Percentiles rank a stretch among this genome's conserved stretches.
phyloP scores from a whole-genome alignment of 2,888 invertebrate genomes.

The Crematogaster levior region DNA sequence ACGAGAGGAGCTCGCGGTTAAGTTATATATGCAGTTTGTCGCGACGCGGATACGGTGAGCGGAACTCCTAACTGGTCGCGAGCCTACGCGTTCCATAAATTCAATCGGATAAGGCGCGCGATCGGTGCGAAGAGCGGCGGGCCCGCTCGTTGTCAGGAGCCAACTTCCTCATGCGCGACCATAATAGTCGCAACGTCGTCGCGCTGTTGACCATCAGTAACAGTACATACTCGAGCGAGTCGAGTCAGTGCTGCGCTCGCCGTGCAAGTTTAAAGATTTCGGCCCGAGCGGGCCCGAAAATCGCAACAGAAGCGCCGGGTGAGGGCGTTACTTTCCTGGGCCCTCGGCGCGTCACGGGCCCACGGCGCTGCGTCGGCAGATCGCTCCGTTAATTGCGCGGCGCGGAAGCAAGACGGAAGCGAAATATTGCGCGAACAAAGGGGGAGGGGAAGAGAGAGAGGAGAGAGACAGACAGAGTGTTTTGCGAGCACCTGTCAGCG shows the following conservation, averaged over 20 bases:
- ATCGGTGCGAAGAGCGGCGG: constrained; percentile 20
- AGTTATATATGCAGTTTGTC: background rate
- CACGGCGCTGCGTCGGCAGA: constrained; percentile 54
- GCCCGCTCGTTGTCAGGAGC: background rate
- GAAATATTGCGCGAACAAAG: background rate
- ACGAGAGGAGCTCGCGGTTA: background rate
- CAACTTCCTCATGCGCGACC: background rate
- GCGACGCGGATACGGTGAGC: background rate
- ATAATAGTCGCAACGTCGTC: background rate
- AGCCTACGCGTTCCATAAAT: constrained; percentile 61
- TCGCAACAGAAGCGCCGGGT: background rate
- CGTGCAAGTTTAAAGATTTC: no score
- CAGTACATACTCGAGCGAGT: no score
- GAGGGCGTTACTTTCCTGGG: constrained; percentile 63
- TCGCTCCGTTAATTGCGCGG: background rate
- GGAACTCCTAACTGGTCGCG: constrained; percentile 58
- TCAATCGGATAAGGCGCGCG: constrained; percentile 64
- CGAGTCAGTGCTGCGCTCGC: background rate
- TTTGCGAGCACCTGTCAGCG: constrained; percentile 49
- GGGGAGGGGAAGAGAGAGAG: background rate
- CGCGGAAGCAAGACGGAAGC: background rate
- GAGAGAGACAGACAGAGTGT: background rate
- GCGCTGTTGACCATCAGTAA: no score
- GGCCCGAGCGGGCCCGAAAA: no score
- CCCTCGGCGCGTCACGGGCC: constrained; percentile 39